Evolutionary conservation across 2,113 vertebrate genomes (phyloP).

Genomic region (Tonatia bakeri): DNA sequence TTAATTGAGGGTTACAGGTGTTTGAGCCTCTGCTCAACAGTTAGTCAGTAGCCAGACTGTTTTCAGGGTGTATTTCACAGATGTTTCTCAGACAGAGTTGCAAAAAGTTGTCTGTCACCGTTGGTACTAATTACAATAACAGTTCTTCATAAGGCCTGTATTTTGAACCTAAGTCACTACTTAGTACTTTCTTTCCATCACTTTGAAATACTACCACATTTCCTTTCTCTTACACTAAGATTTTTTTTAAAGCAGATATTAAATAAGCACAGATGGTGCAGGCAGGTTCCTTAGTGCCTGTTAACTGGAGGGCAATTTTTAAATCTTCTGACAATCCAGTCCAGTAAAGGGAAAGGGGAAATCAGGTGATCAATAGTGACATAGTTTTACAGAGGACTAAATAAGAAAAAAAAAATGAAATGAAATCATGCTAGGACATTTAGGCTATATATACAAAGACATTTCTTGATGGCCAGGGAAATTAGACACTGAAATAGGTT

Average conservation of each 20-base stretch:
- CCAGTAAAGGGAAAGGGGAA: neutral
- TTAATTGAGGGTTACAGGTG: neutral
- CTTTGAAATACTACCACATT: constrained; percentile 28
- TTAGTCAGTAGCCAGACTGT: neutral
- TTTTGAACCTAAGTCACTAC: constrained; percentile 47
- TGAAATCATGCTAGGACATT: constrained; percentile 14
- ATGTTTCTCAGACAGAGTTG: constrained; percentile 10
- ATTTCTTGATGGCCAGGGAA: constrained; percentile 25
- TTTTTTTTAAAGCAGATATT: constrained; percentile 27
- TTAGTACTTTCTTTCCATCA: constrained; percentile 30
- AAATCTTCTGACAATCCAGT: constrained; percentile 33
- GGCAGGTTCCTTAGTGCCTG: neutral
- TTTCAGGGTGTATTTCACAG: constrained; percentile 47
- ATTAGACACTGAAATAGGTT: constrained; percentile 4
- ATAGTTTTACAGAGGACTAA: constrained; percentile 26
- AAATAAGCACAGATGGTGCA: constrained; percentile 42
- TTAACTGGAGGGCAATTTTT: constrained; percentile 40
- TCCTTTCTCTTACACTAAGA: constrained; percentile 36
- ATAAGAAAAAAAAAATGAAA: neutral
- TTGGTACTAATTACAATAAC: constrained; percentile 59
- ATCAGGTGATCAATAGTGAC: constrained; percentile 44
- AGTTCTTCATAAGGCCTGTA: neutral
- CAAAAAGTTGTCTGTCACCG: constrained; percentile 46
- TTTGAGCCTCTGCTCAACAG: constrained; percentile 41
- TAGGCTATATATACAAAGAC: neutral